Base-by-base conservation (phyloP, 1,140 invertebrate species). In the Lasaia peninsularis region DNA sequence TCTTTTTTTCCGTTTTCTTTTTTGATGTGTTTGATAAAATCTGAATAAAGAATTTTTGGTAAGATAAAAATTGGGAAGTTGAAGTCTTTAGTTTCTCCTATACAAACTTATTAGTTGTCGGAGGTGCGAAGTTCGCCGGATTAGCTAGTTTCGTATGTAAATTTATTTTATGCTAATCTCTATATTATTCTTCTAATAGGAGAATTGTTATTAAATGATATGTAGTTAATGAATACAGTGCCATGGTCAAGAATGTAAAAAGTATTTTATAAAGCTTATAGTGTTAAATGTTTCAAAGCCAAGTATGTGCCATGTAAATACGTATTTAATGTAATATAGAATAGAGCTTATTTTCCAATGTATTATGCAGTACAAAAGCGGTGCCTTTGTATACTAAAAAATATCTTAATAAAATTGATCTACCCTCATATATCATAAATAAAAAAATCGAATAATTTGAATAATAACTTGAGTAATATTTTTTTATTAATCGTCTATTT, bases 251-350 rank as follows among this genome's bases (percentile, higher is more conserved):
- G 63, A 71, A 50, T 73, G 58, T 73, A 75, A 70, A 65, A 58
- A 60, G 50, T 64, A 59, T 65, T 54, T 60, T 60, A 57, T 57
- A 14, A 54, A 57, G 52, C 56, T 55, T 55, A n/a, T 40, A 67
- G 57, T 57, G 31, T 62, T 56, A 61, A 18, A 14, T 44, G 14
- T 44, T 58, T 73, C 66, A 73, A 73, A 77, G 69, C 67, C 65
- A 71, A 73, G 40, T 63, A 56, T 69, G 79, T 82, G 79, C 79
- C 79, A 82, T 82, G 77, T 77, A 75, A 73, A 79, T 80, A 76
- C 70, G 57, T 68, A 69, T 52, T 62, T 33, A 49, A 58, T 58
- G 58, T 63, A 67, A 60, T 68, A 65, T 58, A 67, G 57, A 63
- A 50, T 60, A 62, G 62, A 32, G 56, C 37, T 50, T 57, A 52